Evolutionary conservation across 1,140 invertebrate genomes (phyloP).

Genomic region (Cotesia vestalis): DNA sequence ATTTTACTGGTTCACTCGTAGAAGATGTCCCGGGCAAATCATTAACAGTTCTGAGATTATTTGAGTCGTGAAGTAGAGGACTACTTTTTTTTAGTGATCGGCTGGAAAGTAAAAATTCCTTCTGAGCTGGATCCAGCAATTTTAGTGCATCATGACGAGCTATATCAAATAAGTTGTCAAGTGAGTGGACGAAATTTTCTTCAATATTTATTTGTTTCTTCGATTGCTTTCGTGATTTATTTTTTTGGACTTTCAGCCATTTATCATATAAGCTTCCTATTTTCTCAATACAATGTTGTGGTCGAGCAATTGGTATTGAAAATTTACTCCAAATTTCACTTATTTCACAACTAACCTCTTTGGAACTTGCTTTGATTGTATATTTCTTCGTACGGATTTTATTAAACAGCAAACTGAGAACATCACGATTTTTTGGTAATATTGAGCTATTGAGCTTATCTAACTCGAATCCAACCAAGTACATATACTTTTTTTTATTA

Average conservation of each 20-base stretch:
- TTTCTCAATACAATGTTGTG: neutral
- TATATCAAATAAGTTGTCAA: neutral
- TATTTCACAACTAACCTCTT: slow-evolving; percentile 1
- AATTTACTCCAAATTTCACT: neutral
- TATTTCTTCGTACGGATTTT: neutral
- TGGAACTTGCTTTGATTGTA: neutral
- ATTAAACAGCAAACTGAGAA: neutral
- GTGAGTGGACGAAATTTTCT: neutral
- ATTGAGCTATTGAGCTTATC: neutral
- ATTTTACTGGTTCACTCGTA: too few species aligned
- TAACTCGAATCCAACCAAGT: neutral
- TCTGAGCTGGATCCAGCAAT: neutral
- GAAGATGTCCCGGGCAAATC: neutral
- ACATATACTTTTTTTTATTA: neutral
- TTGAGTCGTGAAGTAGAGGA: slow-evolving; percentile 1
- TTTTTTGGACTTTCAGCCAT: neutral
- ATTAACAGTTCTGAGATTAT: neutral
- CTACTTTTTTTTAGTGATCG: slow-evolving; percentile 1
- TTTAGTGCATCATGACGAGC: slow-evolving; percentile 2
- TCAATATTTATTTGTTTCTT: neutral
- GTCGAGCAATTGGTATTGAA: neutral
- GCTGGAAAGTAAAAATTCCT: neutral
- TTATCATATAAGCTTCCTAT: neutral
- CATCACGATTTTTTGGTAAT: neutral
- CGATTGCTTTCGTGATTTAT: neutral